These are phyloP conservation scores for Kryptolebias ocellatus DNA, from an alignment of 2,797 vertebrate genomes.

Conservation along the genomic window DNA sequence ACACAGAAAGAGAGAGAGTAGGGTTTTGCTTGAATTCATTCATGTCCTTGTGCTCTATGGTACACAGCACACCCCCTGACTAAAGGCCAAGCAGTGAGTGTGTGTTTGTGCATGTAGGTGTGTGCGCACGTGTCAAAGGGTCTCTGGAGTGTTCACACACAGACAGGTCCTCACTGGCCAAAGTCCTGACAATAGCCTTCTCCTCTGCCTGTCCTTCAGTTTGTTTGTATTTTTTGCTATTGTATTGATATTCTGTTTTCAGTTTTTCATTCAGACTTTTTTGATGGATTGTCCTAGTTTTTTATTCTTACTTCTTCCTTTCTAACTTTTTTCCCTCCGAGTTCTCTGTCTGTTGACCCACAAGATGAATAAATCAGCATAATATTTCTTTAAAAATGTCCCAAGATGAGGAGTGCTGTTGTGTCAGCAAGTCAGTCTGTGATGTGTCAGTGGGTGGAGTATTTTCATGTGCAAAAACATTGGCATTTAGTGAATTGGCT, in stretches of 20 bases:
- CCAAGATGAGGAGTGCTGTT: slow-evolving; percentile 71
- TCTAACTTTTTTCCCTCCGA: slow-evolving; percentile 34
- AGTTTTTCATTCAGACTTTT: slow-evolving; percentile 37
- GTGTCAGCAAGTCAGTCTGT: slow-evolving; percentile 60
- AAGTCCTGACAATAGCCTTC: slow-evolving; percentile 50
- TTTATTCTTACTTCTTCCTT: slow-evolving; percentile 26
- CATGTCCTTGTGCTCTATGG: slow-evolving; percentile 71
- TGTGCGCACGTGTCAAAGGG: slow-evolving; percentile 27
- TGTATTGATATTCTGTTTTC: slow-evolving; percentile 23
- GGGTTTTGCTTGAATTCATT: slow-evolving; percentile 73
- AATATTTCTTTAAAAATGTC: slow-evolving; percentile 64
- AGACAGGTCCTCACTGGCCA: slow-evolving; percentile 59
- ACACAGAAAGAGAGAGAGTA: slow-evolving; percentile 57
- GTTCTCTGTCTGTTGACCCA: slow-evolving; percentile 63
- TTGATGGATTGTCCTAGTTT: slow-evolving; percentile 16
- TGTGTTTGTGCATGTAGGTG: slow-evolving; percentile 35
- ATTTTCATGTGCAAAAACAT: slow-evolving; percentile 18
- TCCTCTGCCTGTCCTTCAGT: slow-evolving; percentile 31
- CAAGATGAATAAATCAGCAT: slow-evolving; percentile 78
- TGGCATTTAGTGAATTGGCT: too few species aligned
- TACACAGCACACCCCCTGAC: slow-evolving; percentile 65
- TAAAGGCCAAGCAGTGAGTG: slow-evolving; percentile 40
- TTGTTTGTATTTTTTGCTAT: slow-evolving; percentile 22
- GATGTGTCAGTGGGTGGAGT: slow-evolving; percentile 45
- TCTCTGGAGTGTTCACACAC: slow-evolving; percentile 57